A percentile compares a stretch with the other conserved stretches of the same genome.
Evolutionary conservation across 2,797 vertebrate species (phyloP).

Genomic region (Lacerta bilineata): DNA sequence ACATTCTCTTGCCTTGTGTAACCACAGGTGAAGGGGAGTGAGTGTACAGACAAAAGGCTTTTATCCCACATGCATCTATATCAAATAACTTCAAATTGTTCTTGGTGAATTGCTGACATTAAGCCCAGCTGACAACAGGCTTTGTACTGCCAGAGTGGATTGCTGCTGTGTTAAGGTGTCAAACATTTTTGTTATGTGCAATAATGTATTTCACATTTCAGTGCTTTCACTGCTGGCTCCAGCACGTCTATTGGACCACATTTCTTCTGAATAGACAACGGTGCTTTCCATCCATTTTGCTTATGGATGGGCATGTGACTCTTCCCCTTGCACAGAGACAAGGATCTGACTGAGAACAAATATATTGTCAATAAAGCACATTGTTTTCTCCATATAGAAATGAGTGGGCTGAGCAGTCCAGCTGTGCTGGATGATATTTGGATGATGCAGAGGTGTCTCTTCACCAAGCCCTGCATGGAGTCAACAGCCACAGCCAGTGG

Average conservation of each 20-base stretch:
- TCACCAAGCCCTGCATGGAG: too few species aligned
- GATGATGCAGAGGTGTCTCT: too few species aligned
- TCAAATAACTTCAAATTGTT: conserved; percentile 51
- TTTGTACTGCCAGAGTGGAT: conserved; percentile 41
- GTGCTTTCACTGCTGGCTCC: conserved; percentile 19
- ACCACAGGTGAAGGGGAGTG: conserved; percentile 6
- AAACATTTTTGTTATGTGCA: conserved; percentile 22
- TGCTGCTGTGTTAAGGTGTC: conserved; percentile 42
- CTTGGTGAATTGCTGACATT: conserved; percentile 49
- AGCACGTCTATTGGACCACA: conserved; percentile 20
- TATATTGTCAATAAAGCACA: neutral
- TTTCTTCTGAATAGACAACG: conserved; percentile 16
- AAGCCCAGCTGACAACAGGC: conserved; percentile 57
- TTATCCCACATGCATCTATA: conserved; percentile 46
- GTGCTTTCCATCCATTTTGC: neutral
- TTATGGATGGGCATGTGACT: neutral
- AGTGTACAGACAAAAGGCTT: conserved; percentile 51
- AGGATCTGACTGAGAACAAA: neutral
- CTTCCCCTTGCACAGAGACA: neutral
- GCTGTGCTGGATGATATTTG: too few species aligned
- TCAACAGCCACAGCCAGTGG: too few species aligned
- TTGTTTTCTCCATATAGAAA: neutral
- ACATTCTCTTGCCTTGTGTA: conserved; percentile 11
- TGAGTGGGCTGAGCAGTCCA: too few species aligned
- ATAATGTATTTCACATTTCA: conserved; percentile 35